Conservation (phyloP, 1,140 invertebrate genomes). For the Bombyx mandarina region DNA sequence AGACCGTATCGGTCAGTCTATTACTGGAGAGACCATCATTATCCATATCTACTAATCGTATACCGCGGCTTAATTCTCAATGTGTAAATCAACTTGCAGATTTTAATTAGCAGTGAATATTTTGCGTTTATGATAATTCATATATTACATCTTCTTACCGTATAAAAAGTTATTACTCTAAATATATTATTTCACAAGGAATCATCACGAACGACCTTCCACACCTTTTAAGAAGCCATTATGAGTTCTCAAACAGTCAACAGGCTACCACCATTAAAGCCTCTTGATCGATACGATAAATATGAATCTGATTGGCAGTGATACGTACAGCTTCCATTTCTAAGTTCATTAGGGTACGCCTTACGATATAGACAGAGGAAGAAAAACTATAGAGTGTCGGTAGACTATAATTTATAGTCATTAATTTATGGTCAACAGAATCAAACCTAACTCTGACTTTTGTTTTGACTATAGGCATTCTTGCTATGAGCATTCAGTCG, state of each 20-base stretch:
- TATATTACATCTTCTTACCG: too few species aligned
- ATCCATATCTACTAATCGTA: too few species aligned
- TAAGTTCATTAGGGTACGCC: slow-evolving; percentile 58
- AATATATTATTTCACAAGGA: too few species aligned
- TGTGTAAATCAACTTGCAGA: too few species aligned
- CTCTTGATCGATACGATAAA: slow-evolving; percentile 55
- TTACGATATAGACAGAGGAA: slow-evolving; percentile 31
- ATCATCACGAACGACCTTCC: slow-evolving; percentile 17
- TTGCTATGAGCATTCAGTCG: too few species aligned
- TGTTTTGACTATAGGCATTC: not conserved
- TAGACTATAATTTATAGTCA: not conserved
- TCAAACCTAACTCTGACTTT: not conserved
- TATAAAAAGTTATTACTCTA: too few species aligned
- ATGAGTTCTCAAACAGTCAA: slow-evolving; percentile 18
- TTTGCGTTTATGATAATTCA: too few species aligned
- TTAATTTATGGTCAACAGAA: not conserved
- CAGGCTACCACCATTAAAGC: slow-evolving; percentile 45
- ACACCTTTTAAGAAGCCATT: slow-evolving; percentile 33
- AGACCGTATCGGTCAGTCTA: too few species aligned
- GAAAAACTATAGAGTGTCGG: slow-evolving; percentile 6
- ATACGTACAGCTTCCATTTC: slow-evolving; percentile 61
- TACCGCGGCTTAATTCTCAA: too few species aligned
- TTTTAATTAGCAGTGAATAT: too few species aligned
- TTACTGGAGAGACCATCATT: too few species aligned
- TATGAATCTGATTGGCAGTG: slow-evolving; percentile 64